phyloP scores from a whole-genome alignment of 2,113 vertebrate genomes.

The Cyanoderma ruficeps region DNA sequence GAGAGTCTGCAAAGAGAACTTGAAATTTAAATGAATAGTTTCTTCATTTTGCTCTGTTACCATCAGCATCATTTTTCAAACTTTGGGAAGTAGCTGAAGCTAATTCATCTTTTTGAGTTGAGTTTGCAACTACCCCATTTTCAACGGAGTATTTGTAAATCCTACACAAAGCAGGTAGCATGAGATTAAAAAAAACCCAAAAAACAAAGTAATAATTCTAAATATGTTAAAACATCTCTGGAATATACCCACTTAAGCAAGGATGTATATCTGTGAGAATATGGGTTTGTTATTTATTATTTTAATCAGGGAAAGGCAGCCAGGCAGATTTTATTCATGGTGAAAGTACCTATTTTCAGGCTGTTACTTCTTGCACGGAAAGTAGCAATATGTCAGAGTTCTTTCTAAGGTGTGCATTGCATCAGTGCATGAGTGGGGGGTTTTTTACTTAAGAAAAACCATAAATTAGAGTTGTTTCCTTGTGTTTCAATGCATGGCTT shows the following conservation, averaged over 20 bases:
- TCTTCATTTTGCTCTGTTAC: background rate
- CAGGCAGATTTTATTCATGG: background rate
- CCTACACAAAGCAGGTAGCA: background rate
- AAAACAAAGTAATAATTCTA: background rate
- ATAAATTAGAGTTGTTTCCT: background rate
- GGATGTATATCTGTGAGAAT: background rate
- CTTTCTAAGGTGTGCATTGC: background rate
- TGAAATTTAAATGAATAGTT: background rate
- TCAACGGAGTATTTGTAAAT: background rate
- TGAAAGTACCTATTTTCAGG: background rate
- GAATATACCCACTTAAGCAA: background rate
- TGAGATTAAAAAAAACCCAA: background rate
- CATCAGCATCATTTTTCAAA: background rate
- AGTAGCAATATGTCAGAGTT: background rate
- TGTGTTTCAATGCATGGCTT: background rate
- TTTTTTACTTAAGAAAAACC: background rate
- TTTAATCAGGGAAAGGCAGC: background rate
- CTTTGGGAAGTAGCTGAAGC: background rate
- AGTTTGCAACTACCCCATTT: background rate
- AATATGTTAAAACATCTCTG: background rate
- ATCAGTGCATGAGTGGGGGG: background rate
- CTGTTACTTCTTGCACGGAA: background rate
- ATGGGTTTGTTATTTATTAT: background rate
- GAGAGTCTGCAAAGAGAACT: background rate
- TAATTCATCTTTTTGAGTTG: background rate